Base-by-base conservation (phyloP, 2,113 vertebrate genomes). In the Seriola aureovittata region DNA sequence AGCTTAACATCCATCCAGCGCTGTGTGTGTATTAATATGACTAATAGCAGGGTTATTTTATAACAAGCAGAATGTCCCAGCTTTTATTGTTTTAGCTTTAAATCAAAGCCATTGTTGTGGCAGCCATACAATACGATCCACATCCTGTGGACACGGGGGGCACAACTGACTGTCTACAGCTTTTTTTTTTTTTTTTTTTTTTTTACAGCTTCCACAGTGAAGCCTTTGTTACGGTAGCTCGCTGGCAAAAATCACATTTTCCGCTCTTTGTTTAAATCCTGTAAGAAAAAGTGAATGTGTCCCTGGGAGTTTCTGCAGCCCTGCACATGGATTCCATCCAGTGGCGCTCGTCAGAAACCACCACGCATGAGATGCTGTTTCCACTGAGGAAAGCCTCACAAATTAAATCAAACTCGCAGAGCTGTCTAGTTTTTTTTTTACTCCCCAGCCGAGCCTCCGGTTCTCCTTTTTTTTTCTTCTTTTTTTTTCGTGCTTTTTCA, bases 311-410 rank as follows among this genome's bases (percentile, higher is more conserved):
- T 84, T 88, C 36, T 85, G 78, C 52, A 75, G 85, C 85, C 46
- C 68, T 42, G 69, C 87, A 71, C 85, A 83, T 91, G 85, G 90
- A 85, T 36, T 46, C 60, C 42, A 16, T 89, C 85, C 89, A 92
- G 81, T 8, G 2, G 81, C 9, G 63, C 78, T 89, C 58, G 73
- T 85, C 85, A 84, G 68, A 88, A 85, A 70, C 69, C 84, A 77
- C 78, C 86, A 75, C 64, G 46, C 84, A 77, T 82, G 80, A 91
- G 77, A 91, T 80, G 82, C 80, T 88, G 75, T 93, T 96, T 94
- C 93, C 93, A 94, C 91, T 78, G 66, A 74, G 89, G 91, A 91
- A 89, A 92, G 82, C 85, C 85, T 91, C 85, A 50, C 77, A 75
- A 88, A 91, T 86, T 54, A 19, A 85, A 70, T 71, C 68, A 71